phyloP scores from a whole-genome alignment of 2,113 vertebrate genomes.

The Leptodactylus fuscus region DNA sequence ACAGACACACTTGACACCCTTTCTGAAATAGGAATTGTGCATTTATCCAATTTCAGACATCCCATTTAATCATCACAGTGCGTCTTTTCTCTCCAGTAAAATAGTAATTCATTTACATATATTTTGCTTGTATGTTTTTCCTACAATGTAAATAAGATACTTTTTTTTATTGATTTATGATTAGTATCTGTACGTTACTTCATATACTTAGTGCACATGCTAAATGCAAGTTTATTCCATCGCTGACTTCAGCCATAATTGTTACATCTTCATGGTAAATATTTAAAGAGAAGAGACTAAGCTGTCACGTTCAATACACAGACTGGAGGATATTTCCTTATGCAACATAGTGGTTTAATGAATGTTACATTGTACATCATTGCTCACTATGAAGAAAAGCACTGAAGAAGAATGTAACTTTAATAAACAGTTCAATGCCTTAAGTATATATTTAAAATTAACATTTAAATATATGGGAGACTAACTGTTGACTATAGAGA shows the following conservation, averaged over 20 bases:
- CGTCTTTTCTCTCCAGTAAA: no score
- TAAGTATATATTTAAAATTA: not conserved
- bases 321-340: not conserved
- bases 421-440: not conserved
- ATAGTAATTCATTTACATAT: no score
- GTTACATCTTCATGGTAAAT: not conserved
- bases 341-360: not conserved
- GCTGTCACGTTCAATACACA: not conserved
- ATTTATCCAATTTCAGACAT: no score
- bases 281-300: not conserved
- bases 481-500: no score
- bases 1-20: no score
- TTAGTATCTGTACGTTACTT: not conserved
- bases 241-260: not conserved
- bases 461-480: not conserved
- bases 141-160: no score
- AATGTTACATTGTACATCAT: not conserved
- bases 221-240: no score
- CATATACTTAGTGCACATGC: not conserved
- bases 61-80: no score
- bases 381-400: not conserved
- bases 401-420: not conserved
- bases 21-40: no score
- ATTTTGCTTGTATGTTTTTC: no score
- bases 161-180: no score